phyloP scores from a whole-genome alignment of 2,797 vertebrate genomes.

The Hydrolagus colliei region DNA sequence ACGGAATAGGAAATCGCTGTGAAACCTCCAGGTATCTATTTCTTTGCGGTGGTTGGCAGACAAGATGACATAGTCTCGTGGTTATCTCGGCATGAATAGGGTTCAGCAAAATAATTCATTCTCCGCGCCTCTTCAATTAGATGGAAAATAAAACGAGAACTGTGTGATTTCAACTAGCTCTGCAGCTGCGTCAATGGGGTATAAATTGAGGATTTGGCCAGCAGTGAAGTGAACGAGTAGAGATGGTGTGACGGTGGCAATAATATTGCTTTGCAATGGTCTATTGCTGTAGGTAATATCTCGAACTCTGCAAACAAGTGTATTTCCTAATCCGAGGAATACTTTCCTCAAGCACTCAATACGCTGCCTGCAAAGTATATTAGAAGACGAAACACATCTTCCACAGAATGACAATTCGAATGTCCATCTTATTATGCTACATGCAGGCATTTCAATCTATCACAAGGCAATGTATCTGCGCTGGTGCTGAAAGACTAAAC shows the following conservation, averaged over 20 bases:
- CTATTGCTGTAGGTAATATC: not conserved
- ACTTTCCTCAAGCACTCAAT: not conserved
- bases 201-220: not conserved
- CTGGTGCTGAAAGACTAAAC: not conserved
- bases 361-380: not conserved
- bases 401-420: too few species aligned
- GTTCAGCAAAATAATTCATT: conserved; percentile 1
- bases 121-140: not conserved
- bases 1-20: not conserved
- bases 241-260: not conserved
- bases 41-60: not conserved
- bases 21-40: not conserved
- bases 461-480: not conserved
- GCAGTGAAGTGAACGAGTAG: not conserved
- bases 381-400: not conserved
- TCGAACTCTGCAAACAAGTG: not conserved
- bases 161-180: not conserved
- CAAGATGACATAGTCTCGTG: not conserved
- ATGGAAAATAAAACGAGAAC: not conserved
- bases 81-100: not conserved
- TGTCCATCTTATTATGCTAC: too few species aligned
- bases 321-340: not conserved
- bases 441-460: not conserved
- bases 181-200: not conserved
- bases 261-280: not conserved